Conservation (phyloP, 2,113 vertebrate species). For the Mastomys natalensis region DNA sequence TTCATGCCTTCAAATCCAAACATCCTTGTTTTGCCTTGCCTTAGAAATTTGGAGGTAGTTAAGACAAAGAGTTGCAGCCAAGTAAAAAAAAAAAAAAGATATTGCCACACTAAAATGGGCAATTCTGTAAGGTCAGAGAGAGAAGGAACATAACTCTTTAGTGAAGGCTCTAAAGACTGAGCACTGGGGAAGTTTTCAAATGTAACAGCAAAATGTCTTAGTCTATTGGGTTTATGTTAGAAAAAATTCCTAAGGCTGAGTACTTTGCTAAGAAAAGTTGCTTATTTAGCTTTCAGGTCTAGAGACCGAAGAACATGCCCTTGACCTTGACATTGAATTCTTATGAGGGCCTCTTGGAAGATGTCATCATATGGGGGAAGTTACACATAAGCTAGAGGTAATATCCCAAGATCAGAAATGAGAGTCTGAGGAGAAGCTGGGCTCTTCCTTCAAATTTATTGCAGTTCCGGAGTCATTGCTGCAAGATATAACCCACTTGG, state of each 20-base stretch:
- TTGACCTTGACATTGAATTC: neutral
- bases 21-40: neutral
- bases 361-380: neutral
- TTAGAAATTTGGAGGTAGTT: neutral
- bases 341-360: neutral
- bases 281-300: neutral
- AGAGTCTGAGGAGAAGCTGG: neutral
- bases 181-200: neutral
- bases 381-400: neutral
- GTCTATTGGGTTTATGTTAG: neutral
- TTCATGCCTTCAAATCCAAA: constrained; percentile 3
- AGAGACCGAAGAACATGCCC: neutral
- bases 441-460: neutral
- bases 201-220: neutral
- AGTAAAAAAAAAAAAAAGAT: neutral
- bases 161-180: neutral
- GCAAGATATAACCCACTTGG: neutral
- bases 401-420: neutral
- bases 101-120: neutral
- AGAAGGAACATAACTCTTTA: neutral
- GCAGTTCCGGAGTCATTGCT: neutral
- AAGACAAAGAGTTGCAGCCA: neutral
- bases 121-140: neutral
- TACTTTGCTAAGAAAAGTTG: neutral
- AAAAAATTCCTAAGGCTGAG: neutral